Base-by-base conservation (phyloP, 2,888 invertebrate genomes). In the Prostheceraeus crozeri region DNA sequence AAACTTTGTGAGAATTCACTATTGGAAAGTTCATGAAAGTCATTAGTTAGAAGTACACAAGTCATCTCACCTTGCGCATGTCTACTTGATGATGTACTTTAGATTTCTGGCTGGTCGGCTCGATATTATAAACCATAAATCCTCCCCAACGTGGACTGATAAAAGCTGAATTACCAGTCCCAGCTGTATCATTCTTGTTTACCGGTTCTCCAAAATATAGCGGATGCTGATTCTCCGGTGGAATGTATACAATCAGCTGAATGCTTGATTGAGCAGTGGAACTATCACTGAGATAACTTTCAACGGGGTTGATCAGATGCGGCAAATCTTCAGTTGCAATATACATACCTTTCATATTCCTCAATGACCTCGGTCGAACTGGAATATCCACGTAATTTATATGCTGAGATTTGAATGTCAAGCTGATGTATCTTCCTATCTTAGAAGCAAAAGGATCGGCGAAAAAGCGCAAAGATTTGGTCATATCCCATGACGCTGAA, bases 211-310 rank as follows among this genome's bases (percentile, higher is more conserved):
- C 80, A 63, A 91, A 85, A 68, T 82, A 80, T 21, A 91, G 77
- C 0, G 90, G 73, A 31, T 84, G 80, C 56, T 80, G 79, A 35
- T 81, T 79, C 71, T 86, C 86, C 4, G 71, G 65, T 28, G 86
- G 83, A 36, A 85, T 81, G 76, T 89, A 91, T 1, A 89, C 79
- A 6, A 89, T 84, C 65, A 94, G 81, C 79, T 90, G 88, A 56
- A 93, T 79, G 33, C 84, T 83, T 0, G 89, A 86, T 67, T 84
- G 82, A 63, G 83, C 83, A 0, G 88, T 86, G 23, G 87, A 85
- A 68, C 86, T 86, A 14, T 87, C 84, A 62, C 73, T 70, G 31
- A 89, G 80, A 75, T 88, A 86, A 66, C 85, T 85, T 70, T 91
- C 91, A 62, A 91, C 79, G 1, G 86, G 84, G 1, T 89, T 89